phyloP scores from a whole-genome alignment of 2,113 vertebrate species.

The Aldabrachelys gigantea region DNA sequence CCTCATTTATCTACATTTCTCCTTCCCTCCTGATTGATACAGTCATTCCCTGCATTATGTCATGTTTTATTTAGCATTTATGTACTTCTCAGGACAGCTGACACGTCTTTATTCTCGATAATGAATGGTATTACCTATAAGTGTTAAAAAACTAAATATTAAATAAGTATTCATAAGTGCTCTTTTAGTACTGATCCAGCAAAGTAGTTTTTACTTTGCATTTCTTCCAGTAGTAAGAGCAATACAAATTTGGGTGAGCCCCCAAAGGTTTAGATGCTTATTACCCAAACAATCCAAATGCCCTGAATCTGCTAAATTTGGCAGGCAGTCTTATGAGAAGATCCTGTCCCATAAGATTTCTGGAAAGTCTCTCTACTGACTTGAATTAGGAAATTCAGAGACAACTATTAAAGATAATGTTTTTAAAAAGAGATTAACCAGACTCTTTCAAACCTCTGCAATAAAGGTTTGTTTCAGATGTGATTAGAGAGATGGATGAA shows the following conservation, averaged over 20 bases:
- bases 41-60: not conserved
- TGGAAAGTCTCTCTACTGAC: not conserved
- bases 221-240: not conserved
- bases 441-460: not conserved
- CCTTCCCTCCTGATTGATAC: rapidly evolving
- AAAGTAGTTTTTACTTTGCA: not conserved
- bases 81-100: not conserved
- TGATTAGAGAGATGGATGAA: not conserved
- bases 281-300: not conserved
- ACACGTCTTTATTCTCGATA: not conserved
- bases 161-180: not conserved
- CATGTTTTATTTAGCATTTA: not conserved
- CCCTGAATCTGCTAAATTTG: not conserved
- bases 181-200: not conserved
- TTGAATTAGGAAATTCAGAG: not conserved
- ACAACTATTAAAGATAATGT: not conserved
- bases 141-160: not conserved
- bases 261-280: not conserved
- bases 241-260: not conserved
- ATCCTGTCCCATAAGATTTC: not conserved
- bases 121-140: not conserved
- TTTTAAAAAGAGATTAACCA: not conserved
- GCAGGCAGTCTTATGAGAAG: not conserved
- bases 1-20: not conserved
- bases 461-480: not conserved